These are phyloP conservation scores for Trachurus trachurus DNA, from an alignment of 2,797 vertebrate species.

Conservation along the genomic window DNA sequence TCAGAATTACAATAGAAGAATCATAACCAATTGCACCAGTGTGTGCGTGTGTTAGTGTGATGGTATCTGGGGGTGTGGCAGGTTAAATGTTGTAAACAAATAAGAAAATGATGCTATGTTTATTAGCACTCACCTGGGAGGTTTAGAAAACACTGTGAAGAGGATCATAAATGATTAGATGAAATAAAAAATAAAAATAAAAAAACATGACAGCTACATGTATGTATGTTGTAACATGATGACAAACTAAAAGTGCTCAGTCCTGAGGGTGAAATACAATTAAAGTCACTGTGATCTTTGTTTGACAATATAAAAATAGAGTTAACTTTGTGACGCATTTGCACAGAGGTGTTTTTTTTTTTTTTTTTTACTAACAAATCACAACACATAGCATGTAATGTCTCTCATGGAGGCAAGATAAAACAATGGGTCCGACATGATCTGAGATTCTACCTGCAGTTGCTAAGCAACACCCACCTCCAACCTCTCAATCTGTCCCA, in stretches of 20 bases:
- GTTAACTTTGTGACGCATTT: slow-evolving; percentile 82
- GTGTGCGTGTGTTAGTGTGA: background rate
- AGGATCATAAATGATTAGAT: background rate
- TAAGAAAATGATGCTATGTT: slow-evolving; percentile 22
- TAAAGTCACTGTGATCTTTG: slow-evolving; percentile 63
- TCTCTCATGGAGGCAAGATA: slow-evolving; percentile 84
- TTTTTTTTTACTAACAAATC: slow-evolving; percentile 72
- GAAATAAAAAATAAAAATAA: slow-evolving; percentile 5
- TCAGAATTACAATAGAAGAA: slow-evolving; percentile 11
- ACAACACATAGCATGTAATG: slow-evolving; percentile 83
- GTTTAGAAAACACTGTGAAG: slow-evolving; percentile 30
- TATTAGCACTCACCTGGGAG: slow-evolving; percentile 26
- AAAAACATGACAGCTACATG: slow-evolving; percentile 16
- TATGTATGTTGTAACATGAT: slow-evolving; percentile 40
- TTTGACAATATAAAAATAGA: slow-evolving; percentile 75
- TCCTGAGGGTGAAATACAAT: slow-evolving; percentile 55
- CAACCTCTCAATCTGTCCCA: slow-evolving; percentile 84
- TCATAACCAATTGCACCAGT: slow-evolving; percentile 13
- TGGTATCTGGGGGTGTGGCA: slow-evolving; percentile 3
- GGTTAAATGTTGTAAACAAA: slow-evolving; percentile 12
- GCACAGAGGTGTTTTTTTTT: slow-evolving; percentile 60
- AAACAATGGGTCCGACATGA: slow-evolving; percentile 89
- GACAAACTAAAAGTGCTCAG: slow-evolving; percentile 57
- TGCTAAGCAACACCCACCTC: slow-evolving; percentile 92
- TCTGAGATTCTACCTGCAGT: slow-evolving; percentile 91